Percentiles rank a stretch among this genome's conserved stretches.
Conservation (phyloP, 2,113 vertebrate species). For the Cinclus mexicanus region DNA sequence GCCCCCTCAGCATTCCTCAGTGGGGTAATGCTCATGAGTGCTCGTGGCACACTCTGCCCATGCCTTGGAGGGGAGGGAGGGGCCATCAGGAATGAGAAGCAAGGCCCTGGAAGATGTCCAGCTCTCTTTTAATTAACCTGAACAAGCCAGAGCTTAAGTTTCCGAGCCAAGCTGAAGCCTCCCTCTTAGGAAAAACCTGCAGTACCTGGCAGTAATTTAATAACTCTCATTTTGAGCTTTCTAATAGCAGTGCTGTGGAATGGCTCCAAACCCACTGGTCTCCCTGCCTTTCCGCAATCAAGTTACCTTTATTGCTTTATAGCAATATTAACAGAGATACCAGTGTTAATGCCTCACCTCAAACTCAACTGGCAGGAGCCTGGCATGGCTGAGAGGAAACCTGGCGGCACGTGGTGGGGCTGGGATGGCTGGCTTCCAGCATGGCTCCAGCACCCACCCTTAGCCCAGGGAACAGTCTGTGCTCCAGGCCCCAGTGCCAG, state of each 20-base stretch:
- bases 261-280: conserved; percentile 29
- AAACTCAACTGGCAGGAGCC: background rate
- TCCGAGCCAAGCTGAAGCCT: conserved; percentile 33
- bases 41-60: accelerated
- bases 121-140: conserved; percentile 69
- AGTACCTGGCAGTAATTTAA: conserved; percentile 67
- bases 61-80: background rate
- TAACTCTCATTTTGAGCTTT: conserved; percentile 18
- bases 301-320: conserved; percentile 57
- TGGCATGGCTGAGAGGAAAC: background rate
- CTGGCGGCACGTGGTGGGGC: accelerated
- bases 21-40: accelerated
- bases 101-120: conserved; percentile 54
- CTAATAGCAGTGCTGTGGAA: conserved; percentile 47
- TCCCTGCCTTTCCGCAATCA: conserved; percentile 41
- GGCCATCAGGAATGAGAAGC: background rate
- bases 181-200: conserved; percentile 60
- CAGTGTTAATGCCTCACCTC: conserved; percentile 47
- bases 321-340: conserved; percentile 60
- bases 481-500: background rate
- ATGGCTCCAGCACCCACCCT: background rate
- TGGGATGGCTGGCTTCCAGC: accelerated
- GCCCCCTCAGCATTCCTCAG: background rate
- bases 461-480: accelerated
- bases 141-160: conserved; percentile 59